Evolutionary conservation across 2,888 invertebrate genomes (phyloP).

Genomic region (Zygaena filipendulae): DNA sequence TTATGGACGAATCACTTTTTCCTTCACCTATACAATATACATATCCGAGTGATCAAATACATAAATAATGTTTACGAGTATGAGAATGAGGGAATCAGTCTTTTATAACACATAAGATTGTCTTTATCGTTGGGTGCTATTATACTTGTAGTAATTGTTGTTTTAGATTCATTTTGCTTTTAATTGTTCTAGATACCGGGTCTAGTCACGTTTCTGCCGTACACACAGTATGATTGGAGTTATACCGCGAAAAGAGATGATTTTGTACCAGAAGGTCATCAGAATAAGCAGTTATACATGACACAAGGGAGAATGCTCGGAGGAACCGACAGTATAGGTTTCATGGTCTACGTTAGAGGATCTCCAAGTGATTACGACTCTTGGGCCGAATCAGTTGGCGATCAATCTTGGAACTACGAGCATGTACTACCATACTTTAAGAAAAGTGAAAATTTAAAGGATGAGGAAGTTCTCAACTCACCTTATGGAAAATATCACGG

Average conservation of each 20-base stretch:
- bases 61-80: background rate
- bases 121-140: too few relatives aligned
- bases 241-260: conserved; percentile 22
- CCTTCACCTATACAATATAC: background rate
- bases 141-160: too few relatives aligned
- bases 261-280: conserved; percentile 41
- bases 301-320: conserved; percentile 70
- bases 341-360: conserved; percentile 61
- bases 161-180: too few relatives aligned
- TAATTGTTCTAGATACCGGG: conserved; percentile 5
- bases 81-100: too few relatives aligned
- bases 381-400: conserved; percentile 52
- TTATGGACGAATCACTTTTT: background rate
- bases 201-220: conserved; percentile 6
- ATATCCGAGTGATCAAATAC: background rate
- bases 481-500: conserved; percentile 27
- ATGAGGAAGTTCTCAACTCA: conserved; percentile 17
- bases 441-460: conserved; percentile 45
- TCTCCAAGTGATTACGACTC: conserved; percentile 44
- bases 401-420: conserved; percentile 61
- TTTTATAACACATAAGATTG: too few relatives aligned
- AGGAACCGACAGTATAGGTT: conserved; percentile 61
- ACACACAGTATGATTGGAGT: conserved; percentile 11
- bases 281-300: conserved; percentile 24
- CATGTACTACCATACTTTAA: conserved; percentile 51